Conservation (phyloP, 2,113 vertebrate genomes). For the Falco punctatus region DNA sequence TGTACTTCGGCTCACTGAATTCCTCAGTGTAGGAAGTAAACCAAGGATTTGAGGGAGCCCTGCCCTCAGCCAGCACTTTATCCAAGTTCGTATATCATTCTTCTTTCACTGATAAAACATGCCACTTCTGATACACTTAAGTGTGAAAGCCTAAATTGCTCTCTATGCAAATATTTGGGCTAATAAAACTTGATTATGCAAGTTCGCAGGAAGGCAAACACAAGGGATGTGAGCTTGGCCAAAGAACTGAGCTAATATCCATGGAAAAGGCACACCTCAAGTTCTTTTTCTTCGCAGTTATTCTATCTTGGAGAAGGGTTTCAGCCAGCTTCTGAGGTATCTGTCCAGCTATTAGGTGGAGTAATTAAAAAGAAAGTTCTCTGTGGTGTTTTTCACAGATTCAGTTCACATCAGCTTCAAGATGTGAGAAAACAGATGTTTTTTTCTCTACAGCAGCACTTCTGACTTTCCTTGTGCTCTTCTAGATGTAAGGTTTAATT, state of each 20-base stretch:
- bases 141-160: background rate
- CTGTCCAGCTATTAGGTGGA: background rate
- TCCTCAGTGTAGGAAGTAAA: background rate
- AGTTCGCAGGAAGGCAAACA: slow-evolving; percentile 23
- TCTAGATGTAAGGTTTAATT: background rate
- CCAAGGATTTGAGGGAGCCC: background rate
- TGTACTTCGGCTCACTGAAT: background rate
- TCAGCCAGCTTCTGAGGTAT: background rate
- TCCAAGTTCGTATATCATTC: background rate
- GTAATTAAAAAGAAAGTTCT: background rate
- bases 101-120: background rate
- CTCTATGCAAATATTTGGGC: background rate
- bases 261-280: background rate
- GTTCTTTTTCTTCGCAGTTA: background rate
- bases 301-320: background rate
- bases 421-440: background rate
- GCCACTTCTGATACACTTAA: background rate
- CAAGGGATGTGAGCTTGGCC: background rate
- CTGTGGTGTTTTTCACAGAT: background rate
- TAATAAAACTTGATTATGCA: slow-evolving; percentile 20
- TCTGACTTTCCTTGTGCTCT: background rate
- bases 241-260: slow-evolving; percentile 14
- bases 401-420: background rate
- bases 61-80: background rate
- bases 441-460: background rate